Base-by-base conservation (phyloP, 2,888 invertebrate species). In the Tetrapedia diversipes region DNA sequence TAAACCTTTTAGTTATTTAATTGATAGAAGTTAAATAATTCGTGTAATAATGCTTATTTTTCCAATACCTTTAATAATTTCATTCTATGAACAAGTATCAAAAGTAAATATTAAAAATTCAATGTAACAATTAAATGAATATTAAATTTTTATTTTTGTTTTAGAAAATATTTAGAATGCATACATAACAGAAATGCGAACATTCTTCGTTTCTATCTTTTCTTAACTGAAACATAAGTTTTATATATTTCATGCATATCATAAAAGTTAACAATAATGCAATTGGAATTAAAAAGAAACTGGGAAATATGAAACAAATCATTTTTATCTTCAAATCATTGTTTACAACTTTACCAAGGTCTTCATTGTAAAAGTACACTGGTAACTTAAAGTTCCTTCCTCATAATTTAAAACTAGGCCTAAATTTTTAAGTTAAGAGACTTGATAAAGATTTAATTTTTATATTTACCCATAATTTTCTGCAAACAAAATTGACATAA, bases 341-440 rank as follows among this genome's bases (percentile, higher is more conserved):
- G 10, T 60, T 71, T 45, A 65, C 19, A 68, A 71, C 51, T 66
- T 24, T 39, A 61, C 29, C n/a, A 63, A 65, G 11, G 45, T 37
- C 7, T 47, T 47, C 11, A 27, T 39, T 51, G 29, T 53, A 65
- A 43, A 68, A 57, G 51, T 37, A 19, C 19, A 49, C 39, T 45
- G 64, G 16, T 59, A 69, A 45, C 34, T 61, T 47, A 4, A 81
- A 63, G 79, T 82, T 81, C 63, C 65, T 82, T 66, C 69, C 22
- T 43, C 63, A 73, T 75, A 24, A 19, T 41, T 49, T 41, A 68
- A 43, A 57, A 32, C 27, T 69, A 72, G 59, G 51, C 57, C 63
- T 74, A 69, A 49, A 10, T 6, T 14, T 39, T 43, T 59, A 27
- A 32, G n/a, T 43, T 22, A 27, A 32, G 7, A 27, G 64, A 41